Evolutionary conservation across 2,888 invertebrate genomes (phyloP).

Genomic region (Alloplasta piceator): DNA sequence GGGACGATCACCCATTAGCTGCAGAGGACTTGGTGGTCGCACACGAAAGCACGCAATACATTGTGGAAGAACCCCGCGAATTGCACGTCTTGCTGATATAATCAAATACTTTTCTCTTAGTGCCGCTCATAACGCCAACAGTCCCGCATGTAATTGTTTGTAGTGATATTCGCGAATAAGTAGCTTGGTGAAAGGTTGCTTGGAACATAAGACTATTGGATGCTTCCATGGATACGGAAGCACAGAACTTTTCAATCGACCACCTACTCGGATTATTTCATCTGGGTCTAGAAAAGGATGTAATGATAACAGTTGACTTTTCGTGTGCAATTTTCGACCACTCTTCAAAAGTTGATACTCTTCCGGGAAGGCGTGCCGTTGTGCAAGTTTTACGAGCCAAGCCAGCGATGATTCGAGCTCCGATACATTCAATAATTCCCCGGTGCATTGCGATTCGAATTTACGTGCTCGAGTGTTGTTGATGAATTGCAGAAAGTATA

Average conservation of each 20-base stretch:
- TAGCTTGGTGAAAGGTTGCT: neutral
- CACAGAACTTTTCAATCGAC: neutral
- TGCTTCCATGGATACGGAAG: neutral
- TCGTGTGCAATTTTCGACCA: neutral
- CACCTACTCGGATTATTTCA: neutral
- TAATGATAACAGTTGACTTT: neutral
- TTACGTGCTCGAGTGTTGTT: neutral
- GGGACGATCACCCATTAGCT: neutral
- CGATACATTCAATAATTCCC: neutral
- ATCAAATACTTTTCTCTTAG: neutral
- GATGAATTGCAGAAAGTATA: conserved; percentile 1
- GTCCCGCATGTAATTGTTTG: neutral
- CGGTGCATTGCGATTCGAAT: neutral
- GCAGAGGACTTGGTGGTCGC: neutral
- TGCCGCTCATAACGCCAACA: neutral
- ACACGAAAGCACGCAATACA: too few species aligned
- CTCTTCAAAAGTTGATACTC: neutral
- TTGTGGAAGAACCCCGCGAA: neutral
- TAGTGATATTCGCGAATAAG: neutral
- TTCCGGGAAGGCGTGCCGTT: neutral
- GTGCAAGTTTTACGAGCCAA: conserved; percentile 11
- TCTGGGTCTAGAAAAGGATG: neutral
- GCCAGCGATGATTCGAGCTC: neutral
- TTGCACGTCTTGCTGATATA: neutral
- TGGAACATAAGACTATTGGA: neutral